Evolutionary conservation across 2,797 vertebrate genomes (phyloP), one percentile per base, ranked within the genome.

Genomic region (Cyclopterus lumpus): DNA sequence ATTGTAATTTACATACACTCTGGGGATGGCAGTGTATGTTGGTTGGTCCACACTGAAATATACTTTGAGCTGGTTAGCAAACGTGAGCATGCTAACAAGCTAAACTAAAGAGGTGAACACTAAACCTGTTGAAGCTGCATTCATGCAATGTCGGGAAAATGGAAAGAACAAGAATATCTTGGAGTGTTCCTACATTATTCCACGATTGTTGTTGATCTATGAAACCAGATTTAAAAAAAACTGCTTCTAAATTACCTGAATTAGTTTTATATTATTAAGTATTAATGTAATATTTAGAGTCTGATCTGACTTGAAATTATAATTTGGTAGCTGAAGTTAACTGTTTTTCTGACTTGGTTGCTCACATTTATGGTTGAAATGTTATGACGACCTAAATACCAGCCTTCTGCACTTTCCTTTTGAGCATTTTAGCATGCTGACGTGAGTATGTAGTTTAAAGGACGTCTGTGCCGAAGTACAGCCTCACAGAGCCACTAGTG

Each of bases 281-380:
- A n/a, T 15, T n/a, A 15, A 30, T 44, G 1, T 53, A 4, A 30
- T 53, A 32, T 32, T 54, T 44, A 51, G 12, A 40, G n/a, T 15
- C 16, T 24, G 46, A 5, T 20, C 63, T 26, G 48, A 38, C 0
- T 36, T 66, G 15, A 48, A 51, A 53, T 66, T 34, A 36, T 26
- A 55, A 14, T 40, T 55, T 40, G 34, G 24, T 51, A 42, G 65
- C 24, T 26, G 48, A 36, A 8, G 14, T 65, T 22, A 51, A 18
- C 32, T 3, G 48, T 66, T 36, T 53, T 36, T 66, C 63, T 12
- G n/a, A 65, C 63, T 65, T 67, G 16, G 14, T 24, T 54, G 8
- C 34, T 54, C 26, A 12, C 54, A 63, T 73, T 60, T 60, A 32
- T 16, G 32, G 22, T 40, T 9, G 53, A 49, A 51, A 67, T 32